Evolutionary conservation across 2,888 invertebrate genomes (phyloP).

Genomic region (Marasmarcha lunaedactyla): DNA sequence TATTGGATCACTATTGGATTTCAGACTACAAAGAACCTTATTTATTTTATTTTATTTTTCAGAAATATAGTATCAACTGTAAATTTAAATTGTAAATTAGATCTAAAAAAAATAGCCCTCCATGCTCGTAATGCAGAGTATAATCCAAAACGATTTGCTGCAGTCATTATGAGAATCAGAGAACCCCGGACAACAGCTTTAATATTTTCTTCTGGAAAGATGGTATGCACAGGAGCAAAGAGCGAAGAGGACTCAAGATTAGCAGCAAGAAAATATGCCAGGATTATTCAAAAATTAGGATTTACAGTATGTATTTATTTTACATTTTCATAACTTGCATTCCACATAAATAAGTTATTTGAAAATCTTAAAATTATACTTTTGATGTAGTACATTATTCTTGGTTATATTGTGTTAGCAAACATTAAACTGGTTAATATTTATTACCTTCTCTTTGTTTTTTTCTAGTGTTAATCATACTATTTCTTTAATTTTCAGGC

Average conservation of each 20-base stretch:
- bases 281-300: conserved; percentile 86
- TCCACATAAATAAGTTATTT: neutral
- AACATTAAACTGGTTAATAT: too few relatives aligned
- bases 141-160: conserved; percentile 98
- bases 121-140: conserved; percentile 99
- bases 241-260: conserved; percentile 84
- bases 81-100: conserved; percentile 93
- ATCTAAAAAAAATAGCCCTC: conserved; percentile 95
- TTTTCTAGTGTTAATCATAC: too few relatives aligned
- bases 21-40: too few relatives aligned
- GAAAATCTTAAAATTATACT: too few relatives aligned
- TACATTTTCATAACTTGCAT: neutral
- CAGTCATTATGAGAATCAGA: conserved; percentile 95
- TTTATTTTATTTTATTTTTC: too few relatives aligned
- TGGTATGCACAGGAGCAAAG: conserved; percentile 87
- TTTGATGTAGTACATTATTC: conserved; percentile 3
- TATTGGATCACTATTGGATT: too few relatives aligned
- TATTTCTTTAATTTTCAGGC: conserved; percentile 66
- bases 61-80: conserved; percentile 99
- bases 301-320: conserved; percentile 72
- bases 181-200: conserved; percentile 87
- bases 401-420: too few relatives aligned
- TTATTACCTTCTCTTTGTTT: too few relatives aligned
- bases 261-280: conserved; percentile 85
- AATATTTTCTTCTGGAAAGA: conserved; percentile 85